These are phyloP conservation scores for Heliocidaris erythrogramma DNA, from an alignment of 35 echinoderm and acorn worm species.

Conservation along the genomic window DNA sequence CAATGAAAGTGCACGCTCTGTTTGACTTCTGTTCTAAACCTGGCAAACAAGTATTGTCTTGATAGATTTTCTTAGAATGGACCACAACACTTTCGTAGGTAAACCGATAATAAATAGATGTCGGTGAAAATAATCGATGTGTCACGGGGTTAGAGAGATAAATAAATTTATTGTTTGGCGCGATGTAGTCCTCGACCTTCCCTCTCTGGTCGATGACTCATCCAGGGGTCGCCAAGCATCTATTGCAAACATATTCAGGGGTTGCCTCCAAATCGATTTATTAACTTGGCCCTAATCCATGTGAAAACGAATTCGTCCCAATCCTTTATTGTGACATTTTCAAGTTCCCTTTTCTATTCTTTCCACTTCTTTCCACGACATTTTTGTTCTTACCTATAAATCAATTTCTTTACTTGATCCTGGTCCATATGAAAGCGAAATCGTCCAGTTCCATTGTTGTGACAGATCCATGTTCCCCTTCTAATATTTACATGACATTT, in stretches of 20 bases:
- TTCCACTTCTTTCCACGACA: no score
- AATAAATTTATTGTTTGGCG: not conserved
- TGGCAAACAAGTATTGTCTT: not conserved
- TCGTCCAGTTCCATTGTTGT: no score
- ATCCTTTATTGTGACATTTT: no score
- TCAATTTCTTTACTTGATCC: no score
- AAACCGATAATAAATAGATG: not conserved
- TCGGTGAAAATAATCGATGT: not conserved
- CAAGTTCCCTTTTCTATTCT: no score
- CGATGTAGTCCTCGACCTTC: not conserved
- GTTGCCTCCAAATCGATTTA: not conserved
- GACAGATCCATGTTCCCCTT: no score
- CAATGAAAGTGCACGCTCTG: constrained; percentile 7
- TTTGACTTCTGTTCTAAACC: not conserved
- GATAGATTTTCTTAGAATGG: constrained; percentile 3
- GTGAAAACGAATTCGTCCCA: no score
- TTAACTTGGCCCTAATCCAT: not conserved
- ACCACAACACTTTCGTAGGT: not conserved
- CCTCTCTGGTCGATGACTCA: not conserved
- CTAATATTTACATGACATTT: no score
- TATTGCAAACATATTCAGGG: not conserved
- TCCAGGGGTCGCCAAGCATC: not conserved
- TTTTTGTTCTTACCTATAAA: no score
- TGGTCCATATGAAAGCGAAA: no score
- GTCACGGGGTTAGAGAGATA: not conserved